Base-by-base conservation (phyloP, 2,888 invertebrate genomes). In the Abscondita cerata region DNA sequence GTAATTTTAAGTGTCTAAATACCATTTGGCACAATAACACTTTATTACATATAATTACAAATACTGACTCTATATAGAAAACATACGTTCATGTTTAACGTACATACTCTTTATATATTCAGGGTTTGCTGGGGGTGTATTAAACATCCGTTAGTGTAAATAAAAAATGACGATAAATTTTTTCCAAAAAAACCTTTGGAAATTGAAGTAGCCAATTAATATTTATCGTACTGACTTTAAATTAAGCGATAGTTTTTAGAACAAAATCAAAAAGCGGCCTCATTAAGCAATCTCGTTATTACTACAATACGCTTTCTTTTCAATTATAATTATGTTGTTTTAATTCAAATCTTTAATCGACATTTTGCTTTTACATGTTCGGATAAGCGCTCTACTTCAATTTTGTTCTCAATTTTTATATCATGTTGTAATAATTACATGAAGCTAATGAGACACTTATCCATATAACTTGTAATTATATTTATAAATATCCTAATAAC, bases 401-500 rank as follows among this genome's bases (percentile, higher is more conserved):
- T 53, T 20, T 25, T 12, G 25, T 13, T 40, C 31, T 20, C 25
- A 5, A 12, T 40, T 19, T 15, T 40, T 44, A 25, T 19, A 18
- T 12, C 38, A 38, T 25, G 40, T 31, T 44, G 53, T 53, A 53
- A 53, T 19, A 53, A 53, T 53, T 53, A 41, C 19, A 44, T 25
- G 11, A 53, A 53, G 53, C 53, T 53, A 53, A 53, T 53, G 54
- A 54, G 46, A 36, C 54, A 54, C 54, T 46, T 46, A 34, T 46
- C 54, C 18, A 13, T 46, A 16, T 34, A 36, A n/a, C 19, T 13
- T 13, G 44, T 53, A 54, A 16, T 46, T 46, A 54, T 46, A 46
- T 12, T 40, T 40, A 68, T 66, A 70, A 68, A 68, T 62, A 63
- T 58, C 60, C 65, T 65, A 68, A 68, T 36, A 36, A n/a, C 36